phyloP scores from a whole-genome alignment of 2,888 invertebrate genomes.

The Ornithoptera priamus region DNA sequence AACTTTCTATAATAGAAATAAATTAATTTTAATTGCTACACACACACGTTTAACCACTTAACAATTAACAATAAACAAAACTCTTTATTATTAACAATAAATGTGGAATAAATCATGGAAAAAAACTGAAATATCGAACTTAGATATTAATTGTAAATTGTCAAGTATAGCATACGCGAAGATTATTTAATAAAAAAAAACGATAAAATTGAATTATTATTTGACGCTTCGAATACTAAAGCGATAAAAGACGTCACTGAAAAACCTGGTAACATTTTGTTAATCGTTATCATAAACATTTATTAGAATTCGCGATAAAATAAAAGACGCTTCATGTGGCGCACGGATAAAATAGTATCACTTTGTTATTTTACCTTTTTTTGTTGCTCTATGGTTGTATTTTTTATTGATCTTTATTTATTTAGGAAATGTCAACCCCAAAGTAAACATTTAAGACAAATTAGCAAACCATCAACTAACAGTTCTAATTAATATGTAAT shows the following conservation, averaged over 20 bases:
- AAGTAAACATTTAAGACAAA: no score
- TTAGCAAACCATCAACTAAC: no score
- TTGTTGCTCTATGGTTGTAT: neutral
- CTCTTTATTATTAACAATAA: neutral
- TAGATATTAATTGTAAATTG: neutral
- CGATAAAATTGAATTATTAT: constrained; percentile 12
- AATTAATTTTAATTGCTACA: no score
- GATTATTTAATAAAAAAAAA: constrained; percentile 18
- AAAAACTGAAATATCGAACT: neutral
- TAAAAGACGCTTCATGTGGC: constrained; percentile 56
- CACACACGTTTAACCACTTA: no score
- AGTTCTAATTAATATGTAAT: no score
- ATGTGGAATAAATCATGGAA: neutral
- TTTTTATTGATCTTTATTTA: neutral
- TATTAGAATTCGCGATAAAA: constrained; percentile 63
- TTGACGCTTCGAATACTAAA: constrained; percentile 26
- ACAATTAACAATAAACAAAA: neutral
- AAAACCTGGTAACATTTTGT: constrained; percentile 56
- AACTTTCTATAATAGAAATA: no score
- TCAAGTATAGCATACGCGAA: constrained; percentile 5
- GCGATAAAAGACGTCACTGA: constrained; percentile 50
- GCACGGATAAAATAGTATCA: constrained; percentile 45
- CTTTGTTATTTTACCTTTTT: neutral
- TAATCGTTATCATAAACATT: constrained; percentile 61
- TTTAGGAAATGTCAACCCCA: no score